Percentiles rank a stretch among this genome's conserved stretches.
These are phyloP conservation scores for Etia nguti DNA, from an alignment of 2,113 vertebrate genomes.

Conservation along the genomic window DNA sequence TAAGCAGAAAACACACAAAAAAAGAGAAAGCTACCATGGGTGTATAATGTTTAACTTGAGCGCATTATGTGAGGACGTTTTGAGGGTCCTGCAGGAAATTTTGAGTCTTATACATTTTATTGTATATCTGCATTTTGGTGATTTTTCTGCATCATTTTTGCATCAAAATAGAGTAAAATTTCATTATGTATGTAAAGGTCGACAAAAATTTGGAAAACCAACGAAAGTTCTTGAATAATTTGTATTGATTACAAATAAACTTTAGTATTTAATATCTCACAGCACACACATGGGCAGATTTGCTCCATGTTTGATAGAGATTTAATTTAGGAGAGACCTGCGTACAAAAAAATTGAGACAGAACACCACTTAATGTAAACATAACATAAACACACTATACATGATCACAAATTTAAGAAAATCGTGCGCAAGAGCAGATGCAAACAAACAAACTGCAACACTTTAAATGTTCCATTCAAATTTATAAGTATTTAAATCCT, in stretches of 20 bases:
- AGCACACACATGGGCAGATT: rapidly evolving
- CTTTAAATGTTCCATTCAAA: background rate
- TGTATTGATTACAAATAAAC: background rate
- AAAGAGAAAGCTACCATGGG: background rate
- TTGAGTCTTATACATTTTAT: background rate
- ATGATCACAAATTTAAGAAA: background rate
- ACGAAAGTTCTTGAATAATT: background rate
- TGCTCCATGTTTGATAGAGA: background rate
- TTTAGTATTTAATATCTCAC: background rate
- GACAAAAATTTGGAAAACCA: background rate
- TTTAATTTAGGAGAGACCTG: background rate
- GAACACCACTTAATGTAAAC: background rate
- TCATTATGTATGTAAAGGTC: background rate
- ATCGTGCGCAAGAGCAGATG: background rate
- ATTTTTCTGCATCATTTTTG: background rate
- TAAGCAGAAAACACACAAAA: background rate
- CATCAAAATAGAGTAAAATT: background rate
- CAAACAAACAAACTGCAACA: background rate
- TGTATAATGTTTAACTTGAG: background rate
- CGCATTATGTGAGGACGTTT: background rate
- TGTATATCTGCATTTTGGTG: background rate
- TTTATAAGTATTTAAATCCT: background rate
- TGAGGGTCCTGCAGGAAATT: background rate
- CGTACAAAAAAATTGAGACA: background rate
- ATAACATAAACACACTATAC: background rate